These are phyloP conservation scores for Bujurquina vittata DNA, from an alignment of 2,113 vertebrate genomes.

Conservation along the genomic window DNA sequence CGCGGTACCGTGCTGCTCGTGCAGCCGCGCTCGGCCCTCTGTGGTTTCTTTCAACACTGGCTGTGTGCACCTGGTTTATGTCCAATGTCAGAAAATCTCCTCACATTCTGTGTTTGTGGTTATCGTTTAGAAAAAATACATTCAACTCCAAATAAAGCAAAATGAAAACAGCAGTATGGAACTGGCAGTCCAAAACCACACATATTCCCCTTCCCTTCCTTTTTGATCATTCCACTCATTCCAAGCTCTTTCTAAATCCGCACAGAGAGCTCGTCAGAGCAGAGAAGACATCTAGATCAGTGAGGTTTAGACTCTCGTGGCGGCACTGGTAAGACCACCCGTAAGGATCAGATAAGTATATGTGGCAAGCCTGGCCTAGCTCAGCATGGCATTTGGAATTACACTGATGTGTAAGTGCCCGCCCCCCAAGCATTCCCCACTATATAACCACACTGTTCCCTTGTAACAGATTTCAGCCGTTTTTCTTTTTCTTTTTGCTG, in stretches of 20 bases:
- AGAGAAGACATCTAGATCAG: slow-evolving; percentile 66
- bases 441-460: slow-evolving; percentile 70
- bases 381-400: slow-evolving; percentile 78
- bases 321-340: slow-evolving; percentile 72
- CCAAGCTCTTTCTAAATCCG: slow-evolving; percentile 12
- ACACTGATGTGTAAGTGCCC: slow-evolving; percentile 51
- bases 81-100: background rate
- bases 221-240: slow-evolving; percentile 12
- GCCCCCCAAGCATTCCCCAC: slow-evolving; percentile 14
- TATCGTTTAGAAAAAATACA: background rate
- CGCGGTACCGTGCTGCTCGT: background rate
- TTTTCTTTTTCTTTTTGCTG: slow-evolving; percentile 66
- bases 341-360: slow-evolving; percentile 78
- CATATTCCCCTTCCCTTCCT: slow-evolving; percentile 33
- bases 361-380: slow-evolving; percentile 75
- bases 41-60: background rate
- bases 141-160: background rate
- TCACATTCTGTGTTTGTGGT: background rate
- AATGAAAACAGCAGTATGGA: background rate
- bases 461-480: slow-evolving; percentile 79
- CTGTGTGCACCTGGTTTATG: background rate
- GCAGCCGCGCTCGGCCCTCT: background rate
- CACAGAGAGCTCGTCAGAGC: slow-evolving; percentile 25
- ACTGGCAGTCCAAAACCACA: slow-evolving; percentile 40
- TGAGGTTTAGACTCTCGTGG: slow-evolving; percentile 23